Evolutionary conservation across 1,140 invertebrate species (phyloP).

Genomic region (Lethocerus indicus): DNA sequence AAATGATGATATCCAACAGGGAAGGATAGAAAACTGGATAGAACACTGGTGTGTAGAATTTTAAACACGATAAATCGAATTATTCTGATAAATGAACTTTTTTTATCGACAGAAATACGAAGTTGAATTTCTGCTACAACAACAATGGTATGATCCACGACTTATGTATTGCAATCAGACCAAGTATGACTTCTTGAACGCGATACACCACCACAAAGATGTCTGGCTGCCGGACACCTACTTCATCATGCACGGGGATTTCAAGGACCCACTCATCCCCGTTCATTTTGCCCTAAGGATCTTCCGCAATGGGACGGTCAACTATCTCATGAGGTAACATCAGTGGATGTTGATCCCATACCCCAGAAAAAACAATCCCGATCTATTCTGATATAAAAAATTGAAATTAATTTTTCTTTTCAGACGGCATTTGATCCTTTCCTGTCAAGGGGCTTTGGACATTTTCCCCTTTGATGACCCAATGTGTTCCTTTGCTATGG

Average conservation of each 20-base stretch:
- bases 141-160: conserved; percentile 79
- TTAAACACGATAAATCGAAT: neutral
- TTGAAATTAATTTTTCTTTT: conserved; percentile 10
- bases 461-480: conserved; percentile 93
- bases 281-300: conserved; percentile 80
- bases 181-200: conserved; percentile 71
- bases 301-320: conserved; percentile 79
- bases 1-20: no score
- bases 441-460: conserved; percentile 79
- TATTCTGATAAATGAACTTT: neutral
- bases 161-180: conserved; percentile 69
- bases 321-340: conserved; percentile 72
- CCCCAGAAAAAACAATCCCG: no score
- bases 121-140: conserved; percentile 78
- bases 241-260: conserved; percentile 89
- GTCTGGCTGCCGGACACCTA: conserved; percentile 88
- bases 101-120: conserved; percentile 68
- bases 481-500: conserved; percentile 82
- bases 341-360: no score
- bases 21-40: no score
- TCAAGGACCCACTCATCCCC: conserved; percentile 79
- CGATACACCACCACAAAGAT: conserved; percentile 73
- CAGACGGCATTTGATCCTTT: conserved; percentile 75
- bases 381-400: no score
- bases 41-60: no score